These are phyloP conservation scores for Tenualosa ilisha DNA, from an alignment of 2,797 vertebrate genomes.

Conservation along the genomic window DNA sequence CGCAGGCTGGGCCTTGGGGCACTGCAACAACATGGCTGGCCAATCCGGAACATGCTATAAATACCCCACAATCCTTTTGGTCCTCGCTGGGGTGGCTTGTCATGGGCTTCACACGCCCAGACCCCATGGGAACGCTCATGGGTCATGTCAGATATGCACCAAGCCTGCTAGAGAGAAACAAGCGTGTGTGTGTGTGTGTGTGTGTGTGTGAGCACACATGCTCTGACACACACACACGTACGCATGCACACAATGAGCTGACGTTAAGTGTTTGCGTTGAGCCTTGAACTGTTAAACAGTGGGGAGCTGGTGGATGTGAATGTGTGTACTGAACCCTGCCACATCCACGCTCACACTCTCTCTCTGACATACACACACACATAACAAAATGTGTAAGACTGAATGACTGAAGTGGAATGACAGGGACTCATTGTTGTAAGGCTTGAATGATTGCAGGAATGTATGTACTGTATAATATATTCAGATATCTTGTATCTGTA, in stretches of 20 bases:
- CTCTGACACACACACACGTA: neutral
- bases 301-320: neutral
- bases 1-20: slow-evolving; percentile 25
- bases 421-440: too few species aligned
- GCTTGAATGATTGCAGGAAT: too few species aligned
- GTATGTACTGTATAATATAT: too few species aligned
- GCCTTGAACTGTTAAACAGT: neutral
- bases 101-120: neutral
- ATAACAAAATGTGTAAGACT: too few species aligned
- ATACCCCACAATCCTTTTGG: slow-evolving; percentile 28
- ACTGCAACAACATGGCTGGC: slow-evolving; percentile 39
- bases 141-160: neutral
- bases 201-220: too few species aligned
- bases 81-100: neutral
- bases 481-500: too few species aligned
- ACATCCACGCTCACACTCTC: neutral
- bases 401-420: too few species aligned
- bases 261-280: neutral
- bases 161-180: neutral
- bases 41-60: slow-evolving; percentile 43
- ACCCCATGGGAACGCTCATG: slow-evolving; percentile 11
- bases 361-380: neutral
- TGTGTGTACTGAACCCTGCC: neutral
- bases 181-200: too few species aligned
- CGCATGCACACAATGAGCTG: neutral